Evolutionary conservation across 2,888 invertebrate species (phyloP).

Genomic region (Leucoptera coffeella): DNA sequence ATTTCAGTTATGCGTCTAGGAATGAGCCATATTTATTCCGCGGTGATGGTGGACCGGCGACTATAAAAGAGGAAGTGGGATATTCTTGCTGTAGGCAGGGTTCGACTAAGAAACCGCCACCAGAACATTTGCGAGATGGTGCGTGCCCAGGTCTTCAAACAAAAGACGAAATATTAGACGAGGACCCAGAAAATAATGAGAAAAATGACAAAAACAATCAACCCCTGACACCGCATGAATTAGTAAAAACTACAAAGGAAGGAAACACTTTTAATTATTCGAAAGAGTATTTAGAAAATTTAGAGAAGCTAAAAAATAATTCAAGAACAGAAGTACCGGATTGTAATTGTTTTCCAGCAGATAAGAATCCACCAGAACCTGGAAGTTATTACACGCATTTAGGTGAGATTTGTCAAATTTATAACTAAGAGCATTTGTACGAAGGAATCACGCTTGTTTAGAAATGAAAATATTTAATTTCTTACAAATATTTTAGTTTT

Average conservation of each 20-base stretch:
- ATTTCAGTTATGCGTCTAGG: conserved; percentile 26
- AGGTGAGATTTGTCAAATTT: conserved; percentile 54
- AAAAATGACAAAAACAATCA: conserved; percentile 36
- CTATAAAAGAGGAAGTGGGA: conserved; percentile 56
- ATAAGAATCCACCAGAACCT: conserved; percentile 82
- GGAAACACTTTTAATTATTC: conserved; percentile 38
- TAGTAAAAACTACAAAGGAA: conserved; percentile 25
- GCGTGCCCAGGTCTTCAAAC: conserved; percentile 67
- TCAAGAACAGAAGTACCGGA: conserved; percentile 80
- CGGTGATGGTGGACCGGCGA: conserved; percentile 65
- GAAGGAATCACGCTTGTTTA: too few species aligned
- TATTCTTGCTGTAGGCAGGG: conserved; percentile 71
- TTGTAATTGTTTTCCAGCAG: conserved; percentile 82
- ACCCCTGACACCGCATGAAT: conserved; percentile 26
- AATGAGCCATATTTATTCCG: conserved; percentile 53
- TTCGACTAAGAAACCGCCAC: conserved; percentile 64
- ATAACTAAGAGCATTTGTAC: conserved; percentile 24
- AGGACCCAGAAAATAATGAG: conserved; percentile 40
- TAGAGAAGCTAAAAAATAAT: conserved; percentile 56
- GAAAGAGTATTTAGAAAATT: conserved; percentile 56
- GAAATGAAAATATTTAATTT: too few species aligned
- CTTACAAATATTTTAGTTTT: too few species aligned
- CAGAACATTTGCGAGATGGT: conserved; percentile 67
- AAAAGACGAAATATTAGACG: conserved; percentile 62
- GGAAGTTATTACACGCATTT: conserved; percentile 94